phyloP scores from a whole-genome alignment of 2,888 invertebrate species.

The Tetragnatha montana region DNA sequence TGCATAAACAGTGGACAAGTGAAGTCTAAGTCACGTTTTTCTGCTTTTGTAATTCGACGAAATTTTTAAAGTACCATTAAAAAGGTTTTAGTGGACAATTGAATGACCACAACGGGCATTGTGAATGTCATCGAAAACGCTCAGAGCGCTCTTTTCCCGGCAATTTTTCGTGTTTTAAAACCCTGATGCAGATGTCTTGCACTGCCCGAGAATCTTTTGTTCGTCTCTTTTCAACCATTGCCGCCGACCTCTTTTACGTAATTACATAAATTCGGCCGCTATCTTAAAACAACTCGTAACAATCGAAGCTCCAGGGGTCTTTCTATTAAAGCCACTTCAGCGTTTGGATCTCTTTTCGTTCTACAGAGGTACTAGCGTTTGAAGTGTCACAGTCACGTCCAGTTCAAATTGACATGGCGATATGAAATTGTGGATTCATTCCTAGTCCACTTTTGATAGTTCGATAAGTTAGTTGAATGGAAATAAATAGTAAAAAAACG shows the following conservation, averaged over 20 bases:
- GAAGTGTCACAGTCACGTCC: too few species aligned
- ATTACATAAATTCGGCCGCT: slow-evolving; percentile 55
- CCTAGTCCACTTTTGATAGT: too few species aligned
- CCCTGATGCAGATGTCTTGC: slow-evolving; percentile 36
- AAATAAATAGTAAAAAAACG: too few species aligned
- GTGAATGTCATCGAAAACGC: background rate
- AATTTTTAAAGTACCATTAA: background rate
- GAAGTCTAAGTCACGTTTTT: background rate
- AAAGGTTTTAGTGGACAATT: background rate
- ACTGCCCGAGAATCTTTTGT: slow-evolving; percentile 53
- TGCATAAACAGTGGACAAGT: background rate
- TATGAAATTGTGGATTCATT: too few species aligned
- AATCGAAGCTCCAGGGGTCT: background rate
- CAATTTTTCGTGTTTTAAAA: slow-evolving; percentile 19
- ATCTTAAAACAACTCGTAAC: slow-evolving; percentile 42
- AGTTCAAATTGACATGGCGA: too few species aligned
- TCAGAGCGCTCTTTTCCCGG: background rate
- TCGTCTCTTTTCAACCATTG: slow-evolving; percentile 58
- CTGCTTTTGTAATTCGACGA: background rate
- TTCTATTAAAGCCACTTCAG: slow-evolving; percentile 17
- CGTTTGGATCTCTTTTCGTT: slow-evolving; percentile 5
- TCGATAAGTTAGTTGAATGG: too few species aligned
- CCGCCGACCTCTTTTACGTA: slow-evolving; percentile 56
- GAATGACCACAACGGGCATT: background rate
- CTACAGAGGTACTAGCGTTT: too few species aligned